Conservation (phyloP, 2,797 vertebrate species). For the Labroides dimidiatus region DNA sequence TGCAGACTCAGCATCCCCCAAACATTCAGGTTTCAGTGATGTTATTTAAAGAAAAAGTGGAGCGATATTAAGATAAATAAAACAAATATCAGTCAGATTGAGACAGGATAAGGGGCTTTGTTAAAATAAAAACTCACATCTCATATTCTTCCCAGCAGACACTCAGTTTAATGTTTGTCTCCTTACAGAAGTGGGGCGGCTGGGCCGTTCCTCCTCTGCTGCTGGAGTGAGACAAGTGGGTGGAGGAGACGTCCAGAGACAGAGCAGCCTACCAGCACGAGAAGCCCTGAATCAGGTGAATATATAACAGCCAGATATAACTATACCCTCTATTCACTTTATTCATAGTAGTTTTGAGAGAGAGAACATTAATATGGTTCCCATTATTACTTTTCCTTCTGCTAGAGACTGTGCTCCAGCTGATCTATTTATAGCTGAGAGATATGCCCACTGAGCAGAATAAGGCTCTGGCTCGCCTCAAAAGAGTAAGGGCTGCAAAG, state of each 20-base stretch:
- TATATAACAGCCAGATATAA: conserved; percentile 32
- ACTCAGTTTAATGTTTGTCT: conserved; percentile 61
- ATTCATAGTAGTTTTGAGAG: conserved; percentile 53
- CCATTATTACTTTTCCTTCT: conserved; percentile 66
- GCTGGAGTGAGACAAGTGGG: conserved; percentile 90
- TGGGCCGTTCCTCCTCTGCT: conserved; percentile 93
- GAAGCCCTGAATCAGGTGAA: conserved; percentile 88
- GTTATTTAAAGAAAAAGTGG: not conserved
- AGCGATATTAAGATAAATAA: conserved; percentile 1
- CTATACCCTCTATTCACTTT: conserved; percentile 41
- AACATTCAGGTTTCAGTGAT: not conserved
- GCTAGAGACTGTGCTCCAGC: conserved; percentile 70
- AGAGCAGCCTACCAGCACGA: conserved; percentile 89
- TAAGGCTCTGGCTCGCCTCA: conserved; percentile 65
- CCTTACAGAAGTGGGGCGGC: conserved; percentile 89
- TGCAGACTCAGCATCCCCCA: not conserved
- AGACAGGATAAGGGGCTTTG: conserved; percentile 2
- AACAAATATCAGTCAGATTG: not conserved
- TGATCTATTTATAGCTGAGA: conserved; percentile 80
- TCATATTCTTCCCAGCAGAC: conserved; percentile 52
- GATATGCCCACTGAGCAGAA: conserved; percentile 79
- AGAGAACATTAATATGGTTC: conserved; percentile 68
- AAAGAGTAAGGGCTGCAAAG: conserved; percentile 56
- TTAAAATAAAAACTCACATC: conserved; percentile 41
- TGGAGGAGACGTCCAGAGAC: conserved; percentile 86